Base-by-base conservation (phyloP, 2,113 vertebrate genomes). In the Aptenodytes forsteri region DNA sequence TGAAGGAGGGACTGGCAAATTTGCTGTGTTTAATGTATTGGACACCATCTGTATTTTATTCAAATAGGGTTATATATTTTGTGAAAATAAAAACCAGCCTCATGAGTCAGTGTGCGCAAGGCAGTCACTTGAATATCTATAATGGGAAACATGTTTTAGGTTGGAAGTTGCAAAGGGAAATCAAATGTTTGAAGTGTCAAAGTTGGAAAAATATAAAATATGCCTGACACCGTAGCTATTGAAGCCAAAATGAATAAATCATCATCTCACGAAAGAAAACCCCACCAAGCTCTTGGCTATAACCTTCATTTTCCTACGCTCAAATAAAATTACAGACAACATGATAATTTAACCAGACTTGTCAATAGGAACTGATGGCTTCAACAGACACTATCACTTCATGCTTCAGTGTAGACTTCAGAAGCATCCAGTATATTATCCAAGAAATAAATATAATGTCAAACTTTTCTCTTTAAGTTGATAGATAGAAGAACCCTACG, bases 311-410 rank as follows among this genome's bases (percentile, higher is more conserved):
- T 98, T 98, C 98, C 97, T 97, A 97, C 95, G 83, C 92, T 97
- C 95, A 97, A 97, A 97, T 97, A 97, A 97, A 98, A 98, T 97
- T 97, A 97, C 96, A 94, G 97, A 97, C 97, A 98, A 98, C 96
- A 96, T 97, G 97, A 98, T 98, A 98, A 98, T 98, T 98, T 98
- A 98, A 97, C 97, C 97, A 98, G 97, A 97, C 96, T 97, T 98
- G 98, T 98, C 97, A 98, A 98, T 98, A 96, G 96, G 94, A 96
- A 84, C 86, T 97, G 97, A 98, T 97, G 96, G 85, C 93, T 97
- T 98, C 97, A 90, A 81, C 97, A 98, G 97, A 96, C 96, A 90
- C 91, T 96, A 96, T 95, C 96, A 95, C 96, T 96, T 88, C 82
- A 85, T 90, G 75, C 85, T 96, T 83, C 83, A 94, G 13, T 52